Base-by-base conservation (phyloP, 2,888 invertebrate genomes). In the Mechanitis messenoides region DNA sequence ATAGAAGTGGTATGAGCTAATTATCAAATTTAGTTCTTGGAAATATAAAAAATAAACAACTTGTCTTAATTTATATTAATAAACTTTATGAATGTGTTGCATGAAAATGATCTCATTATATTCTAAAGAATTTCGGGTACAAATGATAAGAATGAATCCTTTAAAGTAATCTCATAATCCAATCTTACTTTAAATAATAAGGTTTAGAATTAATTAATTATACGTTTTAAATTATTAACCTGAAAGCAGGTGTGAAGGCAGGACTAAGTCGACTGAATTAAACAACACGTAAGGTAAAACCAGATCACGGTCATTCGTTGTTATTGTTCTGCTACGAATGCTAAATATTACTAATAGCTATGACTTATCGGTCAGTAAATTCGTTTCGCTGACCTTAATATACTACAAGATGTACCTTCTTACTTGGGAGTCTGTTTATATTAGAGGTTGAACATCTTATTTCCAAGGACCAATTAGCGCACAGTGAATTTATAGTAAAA, bases 241-340 rank as follows among this genome's bases (percentile, higher is more conserved):
- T 35, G 35, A 42, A 7, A 42, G 9, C 42, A 42, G 42, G 11
- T 42, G 42, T 42, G 3, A 42, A 9, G 9, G 9, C 9, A 42
- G 42, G 3, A 3, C 42, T 11, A 42, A 9, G 42, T 42, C 50
- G 31, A 11, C 31, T 50, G 28, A 31, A 50, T 50, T 6, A 47
- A 47, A 50, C 7, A 50, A 11, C 9, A 50, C 7, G 9, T 31
- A 50, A 31, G 31, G 66, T 66, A 66, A 70, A 87, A 79, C 77
- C 78, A 83, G 87, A 85, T 82, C 87, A 88, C 85, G 87, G 87
- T 81, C 74, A 78, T 68, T 63, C 66, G 66, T 71, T 70, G 72
- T 77, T 83, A 84, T 86, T 83, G 83, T 84, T 81, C 77, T 78
- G 72, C 70, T 71, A 72, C 76, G 72, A 71, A 73, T 73, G 78